Percentiles rank a stretch among this genome's conserved stretches.
Conservation (phyloP, 1,140 invertebrate species). For the Drosophila bipectinata region DNA sequence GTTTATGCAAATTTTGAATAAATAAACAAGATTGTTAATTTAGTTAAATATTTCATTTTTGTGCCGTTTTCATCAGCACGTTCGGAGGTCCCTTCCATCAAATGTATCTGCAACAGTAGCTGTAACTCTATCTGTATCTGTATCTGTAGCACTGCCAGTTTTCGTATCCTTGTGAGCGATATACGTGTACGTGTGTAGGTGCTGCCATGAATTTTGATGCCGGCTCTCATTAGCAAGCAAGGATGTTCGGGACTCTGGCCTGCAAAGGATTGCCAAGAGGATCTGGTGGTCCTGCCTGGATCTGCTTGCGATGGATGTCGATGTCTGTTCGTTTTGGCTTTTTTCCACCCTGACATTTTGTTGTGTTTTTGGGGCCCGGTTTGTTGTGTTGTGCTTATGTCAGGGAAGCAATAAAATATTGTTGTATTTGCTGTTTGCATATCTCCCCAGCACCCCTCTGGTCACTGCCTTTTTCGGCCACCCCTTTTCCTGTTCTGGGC, state of each 20-base stretch:
- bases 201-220: conserved; percentile 79
- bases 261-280: conserved; percentile 4
- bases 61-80: conserved; percentile 79
- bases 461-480: background rate
- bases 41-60: conserved; percentile 83
- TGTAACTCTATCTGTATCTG: conserved; percentile 18
- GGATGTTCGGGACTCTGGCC: conserved; percentile 36
- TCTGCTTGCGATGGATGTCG: conserved; percentile 44
- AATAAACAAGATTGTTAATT: conserved; percentile 83
- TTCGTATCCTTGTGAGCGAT: conserved; percentile 1
- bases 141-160: conserved; percentile 1
- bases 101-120: conserved; percentile 36
- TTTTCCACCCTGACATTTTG: conserved; percentile 19
- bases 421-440: conserved; percentile 74
- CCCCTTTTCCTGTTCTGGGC: conserved; percentile 7
- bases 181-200: conserved; percentile 70
- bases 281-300: conserved; percentile 5
- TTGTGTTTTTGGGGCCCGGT: conserved; percentile 29
- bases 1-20: conserved; percentile 83
- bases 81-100: conserved; percentile 49
- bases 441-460: conserved; percentile 3
- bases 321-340: conserved; percentile 40
- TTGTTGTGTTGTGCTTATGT: conserved; percentile 42
- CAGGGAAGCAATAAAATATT: conserved; percentile 73
- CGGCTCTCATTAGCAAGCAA: conserved; percentile 73